Conservation (phyloP, 2,113 vertebrate genomes). For the Climacteris rufus region DNA sequence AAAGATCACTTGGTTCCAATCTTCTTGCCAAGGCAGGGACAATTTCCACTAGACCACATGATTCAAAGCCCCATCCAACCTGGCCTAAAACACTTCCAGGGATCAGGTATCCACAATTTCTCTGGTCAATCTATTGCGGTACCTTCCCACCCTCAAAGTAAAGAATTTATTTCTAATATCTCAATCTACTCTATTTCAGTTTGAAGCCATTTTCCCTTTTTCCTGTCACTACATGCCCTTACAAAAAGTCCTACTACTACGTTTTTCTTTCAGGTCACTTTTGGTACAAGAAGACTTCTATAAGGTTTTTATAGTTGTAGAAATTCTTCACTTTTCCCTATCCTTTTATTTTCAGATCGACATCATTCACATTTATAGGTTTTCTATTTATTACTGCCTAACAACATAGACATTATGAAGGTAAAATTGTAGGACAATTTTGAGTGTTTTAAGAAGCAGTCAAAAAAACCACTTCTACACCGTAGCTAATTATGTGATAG, state of each 20-base stretch:
- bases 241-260: not conserved
- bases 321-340: not conserved
- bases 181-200: not conserved
- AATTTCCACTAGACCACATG: not conserved
- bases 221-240: not conserved
- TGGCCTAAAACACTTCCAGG: not conserved
- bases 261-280: not conserved
- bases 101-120: not conserved
- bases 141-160: not conserved
- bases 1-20: fast-evolving
- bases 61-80: not conserved
- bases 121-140: not conserved
- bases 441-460: not conserved
- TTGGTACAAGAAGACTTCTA: not conserved
- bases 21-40: not conserved
- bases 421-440: not conserved
- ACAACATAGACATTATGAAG: not conserved
- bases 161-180: not conserved
- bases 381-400: not conserved
- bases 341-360: not conserved
- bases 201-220: not conserved
- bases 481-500: not conserved
- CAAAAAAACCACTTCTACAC: not conserved
- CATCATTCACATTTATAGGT: not conserved
- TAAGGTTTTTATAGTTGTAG: not conserved